Percentiles rank a stretch among this genome's conserved stretches.
phyloP scores from a whole-genome alignment of 2,888 invertebrate genomes.

The Malthinus seriepunctatus region DNA sequence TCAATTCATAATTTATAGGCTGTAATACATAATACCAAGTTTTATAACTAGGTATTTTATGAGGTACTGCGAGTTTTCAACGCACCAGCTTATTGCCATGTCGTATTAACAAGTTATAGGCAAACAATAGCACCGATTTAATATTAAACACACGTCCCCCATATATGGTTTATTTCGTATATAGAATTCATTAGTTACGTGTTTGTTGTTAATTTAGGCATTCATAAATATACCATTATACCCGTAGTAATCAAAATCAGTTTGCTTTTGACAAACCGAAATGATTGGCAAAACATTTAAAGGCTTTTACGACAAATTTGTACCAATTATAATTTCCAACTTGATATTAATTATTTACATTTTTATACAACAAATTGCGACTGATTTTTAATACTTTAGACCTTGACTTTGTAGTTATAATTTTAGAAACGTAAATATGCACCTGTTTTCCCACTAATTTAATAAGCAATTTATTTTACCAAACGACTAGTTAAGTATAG shows the following conservation, averaged over 20 bases:
- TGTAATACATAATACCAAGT: slow-evolving; percentile 7
- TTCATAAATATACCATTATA: slow-evolving; percentile 7
- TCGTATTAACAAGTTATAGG: slow-evolving; percentile 10
- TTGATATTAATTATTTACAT: slow-evolving; percentile 1
- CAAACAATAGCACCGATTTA: slow-evolving; percentile 10
- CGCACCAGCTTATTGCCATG: slow-evolving; percentile 13
- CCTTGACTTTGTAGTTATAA: slow-evolving; percentile 13
- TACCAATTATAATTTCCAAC: slow-evolving; percentile 1
- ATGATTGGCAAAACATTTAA: slow-evolving; percentile 10
- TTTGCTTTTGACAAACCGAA: slow-evolving; percentile 11
- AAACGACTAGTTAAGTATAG: slow-evolving; percentile 10
- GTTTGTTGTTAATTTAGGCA: slow-evolving; percentile 5
- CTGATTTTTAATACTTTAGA: slow-evolving; percentile 9
- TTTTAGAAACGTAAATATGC: slow-evolving; percentile 19
- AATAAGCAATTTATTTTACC: slow-evolving; percentile 16
- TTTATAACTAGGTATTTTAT: slow-evolving; percentile 9
- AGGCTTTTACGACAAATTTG: slow-evolving; percentile 6
- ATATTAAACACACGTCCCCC: slow-evolving; percentile 6
- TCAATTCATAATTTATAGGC: slow-evolving; percentile 8
- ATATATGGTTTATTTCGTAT: slow-evolving; percentile 14
- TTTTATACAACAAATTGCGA: slow-evolving; percentile 8
- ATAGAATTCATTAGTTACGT: slow-evolving; percentile 10
- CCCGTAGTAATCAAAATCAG: neutral
- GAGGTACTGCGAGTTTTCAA: slow-evolving; percentile 12
- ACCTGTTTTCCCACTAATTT: slow-evolving; percentile 16